Base-by-base conservation (phyloP, 1,140 invertebrate genomes). In the Phthorimaea operculella region DNA sequence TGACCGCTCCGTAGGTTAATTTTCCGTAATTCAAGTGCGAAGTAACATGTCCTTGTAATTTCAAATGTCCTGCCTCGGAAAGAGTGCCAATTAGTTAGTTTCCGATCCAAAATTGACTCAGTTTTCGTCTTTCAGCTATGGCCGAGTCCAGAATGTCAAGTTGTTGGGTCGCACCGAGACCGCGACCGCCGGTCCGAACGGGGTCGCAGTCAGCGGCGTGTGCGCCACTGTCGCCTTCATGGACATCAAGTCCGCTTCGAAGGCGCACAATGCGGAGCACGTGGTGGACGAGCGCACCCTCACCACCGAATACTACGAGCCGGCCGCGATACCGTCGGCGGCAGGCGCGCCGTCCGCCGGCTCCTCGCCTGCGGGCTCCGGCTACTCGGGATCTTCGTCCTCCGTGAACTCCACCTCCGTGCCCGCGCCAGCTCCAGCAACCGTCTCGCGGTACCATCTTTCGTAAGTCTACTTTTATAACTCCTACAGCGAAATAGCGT, bases 71-170 rank as follows among this genome's bases (percentile, higher is more conserved):
- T 28, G 21, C 6, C 21, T 6, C 6, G 21, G 6, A 6, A 28
- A 28, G n/a, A n/a, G n/a, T n/a, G n/a, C n/a, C n/a, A n/a, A n/a
- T n/a, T 28, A 28, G 21, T 28, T 6, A 28, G 21, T 28, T 28
- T 6, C 21, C 21, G 21, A 28, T 28, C 21, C 21, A 28, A 28
- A 28, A 28, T 28, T 28, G 2, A 28, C 6, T 28, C 21, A 28
- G 21, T 28, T 17, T 62, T 67, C 51, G 58, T 71, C 54, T 89
- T 89, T 42, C 88, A 97, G 95, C 88, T 96, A 96, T 96, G 95
- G 95, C 88, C 94, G 94, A 89, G 95, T 97, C 87, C 95, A 97
- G 88, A 96, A 93, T 91, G 94, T 97, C 88, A 96, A 96, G 87
- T 89, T 97, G 84, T 89, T 96, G 88, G 82, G 82, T 75, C 75